These are phyloP conservation scores for Pollicipes pollicipes DNA, from an alignment of 1,140 invertebrate genomes.

Conservation along the genomic window DNA sequence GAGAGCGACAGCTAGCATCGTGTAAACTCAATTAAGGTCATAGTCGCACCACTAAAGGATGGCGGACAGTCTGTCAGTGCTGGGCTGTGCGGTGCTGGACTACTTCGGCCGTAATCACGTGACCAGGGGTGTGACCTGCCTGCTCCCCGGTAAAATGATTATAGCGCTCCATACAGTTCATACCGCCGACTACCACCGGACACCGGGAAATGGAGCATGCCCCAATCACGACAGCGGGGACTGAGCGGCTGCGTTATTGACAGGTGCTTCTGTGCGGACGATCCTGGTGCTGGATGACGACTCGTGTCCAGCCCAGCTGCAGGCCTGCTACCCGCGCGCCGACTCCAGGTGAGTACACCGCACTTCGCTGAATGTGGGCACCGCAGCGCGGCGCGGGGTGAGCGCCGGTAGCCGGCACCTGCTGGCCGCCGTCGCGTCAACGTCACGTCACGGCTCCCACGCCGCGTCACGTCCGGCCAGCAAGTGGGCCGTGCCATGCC, in stretches of 20 bases:
- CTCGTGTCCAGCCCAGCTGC: slow-evolving; percentile 64
- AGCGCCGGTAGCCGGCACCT: background rate
- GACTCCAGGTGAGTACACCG: slow-evolving; percentile 29
- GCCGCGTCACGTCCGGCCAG: background rate
- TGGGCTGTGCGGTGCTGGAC: background rate
- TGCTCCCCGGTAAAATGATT: background rate
- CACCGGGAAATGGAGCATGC: background rate
- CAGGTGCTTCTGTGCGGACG: slow-evolving; percentile 40
- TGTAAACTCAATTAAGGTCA: no score
- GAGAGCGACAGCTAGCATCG: no score
- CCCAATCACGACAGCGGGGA: background rate
- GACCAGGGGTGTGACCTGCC: background rate
- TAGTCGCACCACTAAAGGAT: no score
- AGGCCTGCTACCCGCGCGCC: slow-evolving; percentile 76
- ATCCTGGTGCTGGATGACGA: slow-evolving; percentile 70
- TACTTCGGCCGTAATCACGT: background rate
- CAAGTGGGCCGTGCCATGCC: background rate
- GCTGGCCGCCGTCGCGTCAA: background rate
- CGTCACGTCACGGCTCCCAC: background rate
- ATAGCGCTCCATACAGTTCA: background rate
- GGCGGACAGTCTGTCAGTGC: no score
- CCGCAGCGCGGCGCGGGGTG: background rate
- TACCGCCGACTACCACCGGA: background rate
- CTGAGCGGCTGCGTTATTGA: background rate
- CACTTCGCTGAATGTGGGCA: background rate